A percentile compares a stretch with the other conserved stretches of the same genome.
Conservation (phyloP, 1,140 invertebrate genomes). For the Heliconius congener region DNA sequence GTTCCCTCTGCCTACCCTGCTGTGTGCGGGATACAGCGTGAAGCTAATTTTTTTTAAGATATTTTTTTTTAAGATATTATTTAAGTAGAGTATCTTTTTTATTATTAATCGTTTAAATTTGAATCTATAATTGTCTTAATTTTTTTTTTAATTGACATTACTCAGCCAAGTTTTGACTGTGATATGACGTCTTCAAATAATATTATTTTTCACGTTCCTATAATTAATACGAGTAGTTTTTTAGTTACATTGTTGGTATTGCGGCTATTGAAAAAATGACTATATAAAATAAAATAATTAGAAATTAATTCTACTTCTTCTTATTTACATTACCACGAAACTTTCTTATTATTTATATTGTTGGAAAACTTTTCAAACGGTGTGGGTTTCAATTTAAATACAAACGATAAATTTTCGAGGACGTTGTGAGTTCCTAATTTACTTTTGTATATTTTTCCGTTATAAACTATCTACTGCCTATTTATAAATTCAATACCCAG, state of each 20-base stretch:
- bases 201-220: too few relatives aligned
- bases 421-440: neutral
- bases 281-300: neutral
- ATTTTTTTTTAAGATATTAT: too few relatives aligned
- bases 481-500: neutral
- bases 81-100: too few relatives aligned
- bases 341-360: neutral
- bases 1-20: too few relatives aligned
- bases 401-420: neutral
- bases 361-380: neutral
- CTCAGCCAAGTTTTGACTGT: too few relatives aligned
- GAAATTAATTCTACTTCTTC: neutral
- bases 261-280: neutral
- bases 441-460: neutral
- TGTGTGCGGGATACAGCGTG: too few relatives aligned
- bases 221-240: too few relatives aligned
- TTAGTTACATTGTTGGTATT: neutral
- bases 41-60: too few relatives aligned
- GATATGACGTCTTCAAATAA: too few relatives aligned
- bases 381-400: neutral
- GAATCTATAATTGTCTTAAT: too few relatives aligned
- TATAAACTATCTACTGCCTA: neutral
- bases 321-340: neutral
- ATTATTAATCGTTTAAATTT: too few relatives aligned
- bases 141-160: too few relatives aligned